These are phyloP conservation scores for Cyclophora punctaria DNA, from an alignment of 2,888 invertebrate genomes.

Conservation along the genomic window DNA sequence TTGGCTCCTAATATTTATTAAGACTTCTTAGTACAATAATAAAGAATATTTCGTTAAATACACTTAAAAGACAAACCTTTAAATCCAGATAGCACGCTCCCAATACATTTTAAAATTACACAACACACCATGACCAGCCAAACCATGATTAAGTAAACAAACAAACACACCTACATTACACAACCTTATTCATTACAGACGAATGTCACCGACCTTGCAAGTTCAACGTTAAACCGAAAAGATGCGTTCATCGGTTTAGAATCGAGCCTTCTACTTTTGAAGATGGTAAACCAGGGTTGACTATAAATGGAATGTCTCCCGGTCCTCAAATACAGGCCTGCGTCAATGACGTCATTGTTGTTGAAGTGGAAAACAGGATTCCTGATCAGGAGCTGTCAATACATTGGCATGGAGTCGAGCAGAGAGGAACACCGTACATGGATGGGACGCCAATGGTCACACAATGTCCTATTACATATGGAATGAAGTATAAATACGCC, in stretches of 20 bases:
- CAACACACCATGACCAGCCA: too few relatives aligned
- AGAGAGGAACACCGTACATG: slow-evolving; percentile 80
- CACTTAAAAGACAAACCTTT: too few relatives aligned
- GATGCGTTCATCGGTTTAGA: slow-evolving; percentile 55
- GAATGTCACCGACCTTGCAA: slow-evolving; percentile 67
- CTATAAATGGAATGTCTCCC: slow-evolving; percentile 55
- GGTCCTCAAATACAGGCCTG: slow-evolving; percentile 79
- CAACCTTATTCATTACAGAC: slow-evolving; percentile 36
- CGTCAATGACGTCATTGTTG: slow-evolving; percentile 81
- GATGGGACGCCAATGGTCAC: slow-evolving; percentile 86
- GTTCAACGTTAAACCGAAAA: slow-evolving; percentile 64
- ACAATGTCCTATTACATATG: slow-evolving; percentile 82
- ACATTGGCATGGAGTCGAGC: slow-evolving; percentile 84
- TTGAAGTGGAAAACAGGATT: slow-evolving; percentile 82
- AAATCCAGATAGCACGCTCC: too few relatives aligned
- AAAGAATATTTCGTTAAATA: too few relatives aligned
- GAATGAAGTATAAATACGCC: slow-evolving; percentile 81
- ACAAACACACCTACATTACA: slow-evolving; percentile 2
- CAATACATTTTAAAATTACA: too few relatives aligned
- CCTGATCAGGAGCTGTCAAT: slow-evolving; percentile 80
- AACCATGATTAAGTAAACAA: too few relatives aligned
- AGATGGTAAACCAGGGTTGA: slow-evolving; percentile 42
- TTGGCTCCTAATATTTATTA: too few relatives aligned
- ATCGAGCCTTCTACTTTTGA: slow-evolving; percentile 46
- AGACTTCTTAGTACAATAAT: too few relatives aligned